Evolutionary conservation across 1,140 invertebrate genomes (phyloP), one percentile per base, ranked within the genome.

Genomic region (Drosophila athabasca): DNA sequence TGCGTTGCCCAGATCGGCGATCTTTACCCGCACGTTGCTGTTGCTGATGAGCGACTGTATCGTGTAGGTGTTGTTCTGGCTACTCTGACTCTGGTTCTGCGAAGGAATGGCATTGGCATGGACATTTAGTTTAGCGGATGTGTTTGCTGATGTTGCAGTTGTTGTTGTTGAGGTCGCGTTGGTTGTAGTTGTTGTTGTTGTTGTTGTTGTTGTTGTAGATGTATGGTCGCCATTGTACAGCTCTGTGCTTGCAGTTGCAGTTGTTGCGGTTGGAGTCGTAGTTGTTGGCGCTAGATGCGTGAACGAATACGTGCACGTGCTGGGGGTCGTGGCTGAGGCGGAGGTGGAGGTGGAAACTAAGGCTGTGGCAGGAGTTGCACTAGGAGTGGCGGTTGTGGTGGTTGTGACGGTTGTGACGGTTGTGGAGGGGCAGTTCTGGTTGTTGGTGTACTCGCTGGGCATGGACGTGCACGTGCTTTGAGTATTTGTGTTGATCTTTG

Each of bases 1-100:
- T 35, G 99, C 99, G 94, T 99, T 99, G 50, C 99, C 99, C 64
- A 99, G 93, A 94, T 99, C 98, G 55, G 98, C 98, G 91, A 99
- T 98, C 93, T 98, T 98, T 4, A 98, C 97, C 85, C 96, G 95
- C 53, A 98, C 94, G 43, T 97, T 96, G 92, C 96, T 97, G 53
- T 96, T 94, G 89, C 96, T 96, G 92, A 96, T 94, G n/a, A 96
- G 95, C 62, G 97, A 96, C 93, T 98, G 96, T 68, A 94, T 90
- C 29, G 93, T 93, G 62, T 93, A 92, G 52, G 93, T 91, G 62
- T 92, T 91, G 64, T 69, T 79, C 72, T 87, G 81, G 68, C 81
- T 80, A 62, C 51, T 85, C 66, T 82, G 79, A 78, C 75, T 83
- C 64, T 87, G 78, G 51, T 87, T 87, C 83, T 87, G 83, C 83